Base-by-base conservation (phyloP, 2,113 vertebrate genomes). In the Rhea americana region DNA sequence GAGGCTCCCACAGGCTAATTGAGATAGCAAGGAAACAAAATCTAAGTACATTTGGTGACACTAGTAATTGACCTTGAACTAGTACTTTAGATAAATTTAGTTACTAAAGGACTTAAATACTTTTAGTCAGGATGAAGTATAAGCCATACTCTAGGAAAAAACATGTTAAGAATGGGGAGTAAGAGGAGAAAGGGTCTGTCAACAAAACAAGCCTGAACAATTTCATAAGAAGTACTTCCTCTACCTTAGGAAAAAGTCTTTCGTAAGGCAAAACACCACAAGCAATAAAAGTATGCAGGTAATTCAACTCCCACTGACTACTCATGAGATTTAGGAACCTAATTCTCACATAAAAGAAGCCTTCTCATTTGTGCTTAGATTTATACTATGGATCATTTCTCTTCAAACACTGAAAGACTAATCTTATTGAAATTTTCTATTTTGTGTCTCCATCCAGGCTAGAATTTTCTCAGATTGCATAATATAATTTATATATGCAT, bases 281-380 rank as follows among this genome's bases (percentile, higher is more conserved):
- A 79, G 45, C 59, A 84, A 65, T 43, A 87, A 50, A 76, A n/a
- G 68, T 0, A 0, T 45, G 39, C 26, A 47, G 12, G 14, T 55
- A 81, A 77, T 70, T 87, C 43, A 93, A 32, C 62, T 82, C 73
- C 8, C 93, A 94, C 10, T 45, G 72, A 74, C 61, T 84, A 72
- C 41, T 70, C 41, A 5, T 9, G 75, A 82, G 63, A 85, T 39
- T 59, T 77, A 63, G 67, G 86, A 91, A 87, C 55, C 59, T 80
- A 79, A 41, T 47, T 87, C 83, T 94, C 82, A 63, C 17, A 41
- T 30, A 77, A 13, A 39, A 94, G 79, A 91, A 88, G 30, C 24
- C n/a, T 74, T 77, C 68, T 75, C 47, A 51, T 68, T 53, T 5
- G 1, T 35, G 37, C 55, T 94, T 51, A 85, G 47, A 35, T 59